Percentiles rank a stretch among this genome's conserved stretches.
These are phyloP conservation scores for Chiridota heheva DNA, from an alignment of 35 echinoderm and acorn worm genomes.

Conservation along the genomic window DNA sequence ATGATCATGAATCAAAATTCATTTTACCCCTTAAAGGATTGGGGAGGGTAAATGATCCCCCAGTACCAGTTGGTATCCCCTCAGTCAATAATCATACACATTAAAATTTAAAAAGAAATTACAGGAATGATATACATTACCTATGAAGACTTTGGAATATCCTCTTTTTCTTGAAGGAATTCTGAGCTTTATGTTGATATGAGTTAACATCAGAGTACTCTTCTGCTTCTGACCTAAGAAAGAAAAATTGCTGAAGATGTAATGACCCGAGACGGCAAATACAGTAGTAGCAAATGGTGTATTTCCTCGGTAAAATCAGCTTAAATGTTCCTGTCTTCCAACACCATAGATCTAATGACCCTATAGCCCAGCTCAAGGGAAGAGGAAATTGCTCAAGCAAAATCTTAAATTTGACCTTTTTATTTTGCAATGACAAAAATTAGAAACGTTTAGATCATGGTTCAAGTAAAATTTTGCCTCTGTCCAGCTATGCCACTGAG, in stretches of 20 bases:
- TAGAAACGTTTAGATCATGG: too few relatives aligned
- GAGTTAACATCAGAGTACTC: conserved; percentile 56
- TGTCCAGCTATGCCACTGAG: too few relatives aligned
- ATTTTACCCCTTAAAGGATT: background rate
- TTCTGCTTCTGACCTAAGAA: conserved; percentile 71
- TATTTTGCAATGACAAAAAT: too few relatives aligned
- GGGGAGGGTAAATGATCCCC: too few relatives aligned
- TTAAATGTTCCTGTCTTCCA: background rate
- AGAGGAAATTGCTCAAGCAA: background rate
- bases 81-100: conserved; percentile 7
- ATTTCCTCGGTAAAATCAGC: background rate
- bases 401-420: too few relatives aligned
- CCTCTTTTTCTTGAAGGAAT: conserved; percentile 62
- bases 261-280: background rate
- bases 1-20: background rate
- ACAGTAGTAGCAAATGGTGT: background rate
- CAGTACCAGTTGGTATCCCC: background rate
- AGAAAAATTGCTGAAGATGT: background rate
- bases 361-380: background rate
- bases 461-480: too few relatives aligned
- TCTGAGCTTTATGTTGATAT: conserved; percentile 59
- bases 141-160: conserved; percentile 74
- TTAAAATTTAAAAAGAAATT: background rate
- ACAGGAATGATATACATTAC: background rate
- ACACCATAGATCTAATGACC: background rate